Conservation (phyloP, 2,797 vertebrate genomes). For the Tolypeutes matacus region DNA sequence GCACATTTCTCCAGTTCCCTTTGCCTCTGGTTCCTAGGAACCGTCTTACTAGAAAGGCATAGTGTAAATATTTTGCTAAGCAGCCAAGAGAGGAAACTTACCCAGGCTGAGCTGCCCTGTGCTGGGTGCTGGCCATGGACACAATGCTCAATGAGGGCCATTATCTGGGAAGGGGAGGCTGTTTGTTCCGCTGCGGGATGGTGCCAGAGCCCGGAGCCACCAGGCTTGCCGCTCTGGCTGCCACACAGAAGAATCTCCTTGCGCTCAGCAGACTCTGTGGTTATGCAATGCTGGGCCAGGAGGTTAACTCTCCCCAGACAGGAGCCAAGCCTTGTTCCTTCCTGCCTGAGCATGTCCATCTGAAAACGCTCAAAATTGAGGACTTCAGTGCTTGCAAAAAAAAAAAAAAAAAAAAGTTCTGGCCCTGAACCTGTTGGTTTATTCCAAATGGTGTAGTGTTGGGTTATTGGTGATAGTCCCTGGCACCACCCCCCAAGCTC, state of each 20-base stretch:
- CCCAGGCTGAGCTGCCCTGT: conserved; percentile 74
- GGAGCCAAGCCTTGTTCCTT: conserved; percentile 67
- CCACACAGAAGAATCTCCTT: conserved; percentile 81
- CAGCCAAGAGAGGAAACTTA: conserved; percentile 83
- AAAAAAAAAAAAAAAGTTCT: not conserved
- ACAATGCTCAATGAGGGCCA: conserved; percentile 82
- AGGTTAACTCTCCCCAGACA: conserved; percentile 64
- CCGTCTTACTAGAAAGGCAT: conserved; percentile 77
- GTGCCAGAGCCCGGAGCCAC: conserved; percentile 84
- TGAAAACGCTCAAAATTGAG: conserved; percentile 72
- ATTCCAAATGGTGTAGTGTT: not conserved
- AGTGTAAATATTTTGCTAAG: conserved; percentile 82
- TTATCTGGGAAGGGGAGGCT: conserved; percentile 80
- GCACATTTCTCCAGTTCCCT: conserved; percentile 4
- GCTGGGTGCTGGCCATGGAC: conserved; percentile 80
- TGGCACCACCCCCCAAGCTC: not conserved
- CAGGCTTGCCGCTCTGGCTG: conserved; percentile 80
- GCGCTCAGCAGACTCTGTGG: conserved; percentile 78
- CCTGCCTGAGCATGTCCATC: conserved; percentile 71
- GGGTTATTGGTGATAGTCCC: not conserved
- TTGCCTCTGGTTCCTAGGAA: conserved; percentile 68
- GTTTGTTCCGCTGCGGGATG: conserved; percentile 77
- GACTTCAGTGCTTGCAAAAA: conserved; percentile 48
- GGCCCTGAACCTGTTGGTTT: conserved; percentile 27
- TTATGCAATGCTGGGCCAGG: conserved; percentile 69